These are phyloP conservation scores for Brienomyrus longianalis DNA, from an alignment of 2,113 vertebrate genomes.

Conservation along the genomic window DNA sequence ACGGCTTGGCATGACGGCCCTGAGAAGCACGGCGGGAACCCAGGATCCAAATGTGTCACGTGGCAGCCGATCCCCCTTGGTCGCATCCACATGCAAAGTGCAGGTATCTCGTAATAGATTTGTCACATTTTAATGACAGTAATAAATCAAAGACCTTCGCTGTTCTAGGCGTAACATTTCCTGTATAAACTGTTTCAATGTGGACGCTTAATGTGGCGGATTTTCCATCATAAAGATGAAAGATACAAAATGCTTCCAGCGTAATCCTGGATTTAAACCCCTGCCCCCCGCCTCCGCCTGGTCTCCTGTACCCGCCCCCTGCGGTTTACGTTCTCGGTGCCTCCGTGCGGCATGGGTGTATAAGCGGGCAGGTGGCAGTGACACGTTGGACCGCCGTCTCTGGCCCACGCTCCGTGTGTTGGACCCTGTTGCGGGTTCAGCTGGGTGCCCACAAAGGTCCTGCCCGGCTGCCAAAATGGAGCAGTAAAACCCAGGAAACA, in stretches of 20 bases:
- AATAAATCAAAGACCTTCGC: not conserved
- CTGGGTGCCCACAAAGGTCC: too few relatives aligned
- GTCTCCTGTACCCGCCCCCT: not conserved
- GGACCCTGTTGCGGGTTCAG: not conserved
- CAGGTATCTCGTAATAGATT: not conserved
- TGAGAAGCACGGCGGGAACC: not conserved
- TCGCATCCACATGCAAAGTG: not conserved
- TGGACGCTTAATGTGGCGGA: not conserved
- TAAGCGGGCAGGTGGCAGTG: not conserved
- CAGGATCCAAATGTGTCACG: not conserved
- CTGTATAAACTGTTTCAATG: not conserved
- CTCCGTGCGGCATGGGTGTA: not conserved
- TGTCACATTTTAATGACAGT: not conserved
- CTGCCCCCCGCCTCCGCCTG: not conserved
- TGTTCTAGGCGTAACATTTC: not conserved
- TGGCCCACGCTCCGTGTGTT: not conserved
- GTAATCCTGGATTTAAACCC: not conserved
- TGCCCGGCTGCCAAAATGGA: not conserved
- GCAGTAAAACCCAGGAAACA: not conserved
- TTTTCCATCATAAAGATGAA: not conserved
- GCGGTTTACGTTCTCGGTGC: not conserved
- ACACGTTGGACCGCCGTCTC: not conserved
- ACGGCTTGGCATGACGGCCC: not conserved
- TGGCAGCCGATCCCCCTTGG: not conserved
- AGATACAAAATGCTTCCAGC: not conserved